Conservation (phyloP, 2,113 vertebrate species). For the Mustela lutreola region DNA sequence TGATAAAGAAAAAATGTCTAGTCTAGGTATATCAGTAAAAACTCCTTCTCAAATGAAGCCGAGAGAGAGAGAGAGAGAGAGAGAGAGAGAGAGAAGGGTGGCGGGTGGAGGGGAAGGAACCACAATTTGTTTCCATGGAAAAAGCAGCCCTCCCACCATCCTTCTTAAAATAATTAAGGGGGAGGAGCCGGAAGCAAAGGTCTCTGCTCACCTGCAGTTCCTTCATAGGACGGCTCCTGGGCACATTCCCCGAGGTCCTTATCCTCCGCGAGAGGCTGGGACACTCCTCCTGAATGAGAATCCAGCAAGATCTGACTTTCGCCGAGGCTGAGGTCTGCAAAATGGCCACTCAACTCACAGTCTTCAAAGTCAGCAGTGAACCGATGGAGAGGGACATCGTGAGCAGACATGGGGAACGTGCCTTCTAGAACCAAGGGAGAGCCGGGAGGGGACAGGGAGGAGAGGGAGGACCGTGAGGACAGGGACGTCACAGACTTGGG, state of each 20-base stretch:
- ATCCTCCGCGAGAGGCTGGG: constrained; percentile 77
- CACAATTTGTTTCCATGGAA: background rate
- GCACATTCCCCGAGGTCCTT: constrained; percentile 81
- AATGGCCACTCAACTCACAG: constrained; percentile 85
- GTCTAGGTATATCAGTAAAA: background rate
- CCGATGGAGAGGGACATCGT: constrained; percentile 85
- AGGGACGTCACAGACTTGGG: constrained; percentile 92
- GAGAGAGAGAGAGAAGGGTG: background rate
- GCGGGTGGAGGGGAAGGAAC: too few relatives aligned
- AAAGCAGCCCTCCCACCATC: background rate
- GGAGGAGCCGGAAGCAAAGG: rapidly evolving
- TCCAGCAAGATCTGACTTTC: constrained; percentile 86
- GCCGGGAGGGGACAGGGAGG: constrained; percentile 91
- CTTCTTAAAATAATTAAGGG: background rate
- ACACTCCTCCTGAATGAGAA: constrained; percentile 78
- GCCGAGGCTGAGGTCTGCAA: constrained; percentile 85
- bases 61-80: background rate
- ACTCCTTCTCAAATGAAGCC: background rate
- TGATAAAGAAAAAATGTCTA: background rate
- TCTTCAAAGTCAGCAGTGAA: constrained; percentile 88
- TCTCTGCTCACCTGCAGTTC: constrained; percentile 85
- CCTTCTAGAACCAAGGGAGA: constrained; percentile 91
- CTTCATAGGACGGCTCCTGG: constrained; percentile 82
- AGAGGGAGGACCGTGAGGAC: constrained; percentile 92
- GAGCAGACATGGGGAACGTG: constrained; percentile 84